Evolutionary conservation across 1,140 invertebrate genomes (phyloP).

Genomic region (Callitettix versicolor): DNA sequence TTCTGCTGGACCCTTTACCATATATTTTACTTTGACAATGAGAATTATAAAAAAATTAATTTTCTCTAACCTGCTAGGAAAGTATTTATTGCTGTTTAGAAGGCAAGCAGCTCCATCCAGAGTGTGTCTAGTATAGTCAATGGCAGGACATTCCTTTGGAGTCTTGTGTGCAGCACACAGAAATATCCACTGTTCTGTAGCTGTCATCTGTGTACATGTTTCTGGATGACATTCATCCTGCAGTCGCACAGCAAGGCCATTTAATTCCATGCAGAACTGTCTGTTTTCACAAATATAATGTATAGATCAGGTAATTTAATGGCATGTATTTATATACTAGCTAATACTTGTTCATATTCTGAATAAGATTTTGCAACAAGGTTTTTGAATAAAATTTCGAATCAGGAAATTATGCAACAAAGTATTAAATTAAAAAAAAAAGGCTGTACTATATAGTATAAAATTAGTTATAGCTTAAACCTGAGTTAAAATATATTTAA

Average conservation of each 20-base stretch:
- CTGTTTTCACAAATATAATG: too few species aligned
- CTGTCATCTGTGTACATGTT: constrained; percentile 98
- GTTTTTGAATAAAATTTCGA: too few species aligned
- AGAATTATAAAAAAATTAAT: neutral
- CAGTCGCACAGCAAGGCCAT: constrained; percentile 87
- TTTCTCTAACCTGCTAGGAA: constrained; percentile 83
- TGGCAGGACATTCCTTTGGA: constrained; percentile 98
- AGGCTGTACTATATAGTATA: too few species aligned
- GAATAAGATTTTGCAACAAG: neutral
- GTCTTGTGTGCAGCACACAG: constrained; percentile 99
- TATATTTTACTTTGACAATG: too few species aligned
- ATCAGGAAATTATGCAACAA: too few species aligned
- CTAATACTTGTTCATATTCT: too few species aligned
- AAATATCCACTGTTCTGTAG: constrained; percentile 99
- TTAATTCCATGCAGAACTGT: constrained; percentile 98
- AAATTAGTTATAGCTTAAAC: too few species aligned
- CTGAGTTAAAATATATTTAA: too few species aligned
- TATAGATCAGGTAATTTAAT: too few species aligned
- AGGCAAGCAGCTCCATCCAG: constrained; percentile 96
- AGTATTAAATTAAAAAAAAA: too few species aligned
- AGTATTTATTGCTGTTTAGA: constrained; percentile 99
- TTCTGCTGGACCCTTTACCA: too few species aligned
- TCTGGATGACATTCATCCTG: constrained; percentile 93
- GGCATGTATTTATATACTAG: too few species aligned
- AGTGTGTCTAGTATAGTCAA: constrained; percentile 99